Conservation (phyloP, 2,797 vertebrate genomes). For the Enteromius fasciolatus region DNA sequence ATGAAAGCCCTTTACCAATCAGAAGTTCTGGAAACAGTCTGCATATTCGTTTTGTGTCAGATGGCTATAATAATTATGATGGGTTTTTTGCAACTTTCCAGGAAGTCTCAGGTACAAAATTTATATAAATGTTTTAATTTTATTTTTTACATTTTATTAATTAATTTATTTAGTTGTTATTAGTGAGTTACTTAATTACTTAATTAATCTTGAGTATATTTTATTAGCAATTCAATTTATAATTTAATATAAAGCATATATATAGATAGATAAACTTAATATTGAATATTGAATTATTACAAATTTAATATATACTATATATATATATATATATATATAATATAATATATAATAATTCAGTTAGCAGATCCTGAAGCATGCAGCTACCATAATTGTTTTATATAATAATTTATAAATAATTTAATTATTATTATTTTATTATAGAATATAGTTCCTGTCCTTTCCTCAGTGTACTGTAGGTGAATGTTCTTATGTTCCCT, state of each 20-base stretch:
- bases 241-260: neutral
- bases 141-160: neutral
- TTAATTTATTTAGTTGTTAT: neutral
- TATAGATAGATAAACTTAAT: too few relatives aligned
- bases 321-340: too few relatives aligned
- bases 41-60: conserved; percentile 87
- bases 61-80: conserved; percentile 91
- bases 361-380: too few relatives aligned
- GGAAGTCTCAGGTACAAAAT: conserved; percentile 82
- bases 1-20: conserved; percentile 81
- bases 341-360: too few relatives aligned
- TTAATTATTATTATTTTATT: too few relatives aligned
- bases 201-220: neutral
- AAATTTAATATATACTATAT: too few relatives aligned
- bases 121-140: neutral
- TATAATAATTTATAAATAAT: neutral
- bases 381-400: neutral
- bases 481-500: conserved; percentile 70
- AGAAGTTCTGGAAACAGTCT: conserved; percentile 79
- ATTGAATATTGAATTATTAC: too few relatives aligned
- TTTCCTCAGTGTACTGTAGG: conserved; percentile 78
- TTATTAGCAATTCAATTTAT: neutral
- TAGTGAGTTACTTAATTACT: neutral
- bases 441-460: conserved; percentile 80
- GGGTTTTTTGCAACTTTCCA: conserved; percentile 88